Evolutionary conservation across 2,113 vertebrate genomes (phyloP), one percentile per base, ranked within the genome.

Genomic region (Bombycilla garrulus): DNA sequence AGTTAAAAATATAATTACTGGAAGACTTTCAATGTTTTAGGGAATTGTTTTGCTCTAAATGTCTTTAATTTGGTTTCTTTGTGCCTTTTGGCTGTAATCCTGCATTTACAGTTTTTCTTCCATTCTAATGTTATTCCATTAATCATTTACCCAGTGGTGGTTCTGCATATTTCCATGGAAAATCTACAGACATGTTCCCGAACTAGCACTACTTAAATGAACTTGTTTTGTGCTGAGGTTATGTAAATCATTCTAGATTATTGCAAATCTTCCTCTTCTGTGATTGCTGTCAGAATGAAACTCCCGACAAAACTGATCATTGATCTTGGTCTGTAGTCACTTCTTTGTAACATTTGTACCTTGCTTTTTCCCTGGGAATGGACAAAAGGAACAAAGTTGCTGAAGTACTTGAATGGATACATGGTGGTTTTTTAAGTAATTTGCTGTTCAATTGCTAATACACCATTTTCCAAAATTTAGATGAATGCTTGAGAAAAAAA

Each of bases 91-190:
- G 89, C 93, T 73, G 3, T 54, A 72, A 58, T 85, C 66, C 87
- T 92, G 48, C 58, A 44, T 94, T 95, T 94, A 90, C 87, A 93
- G 81, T 66, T 95, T 85, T 95, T 95, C 77, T 93, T 91, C 94
- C 91, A 81, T 91, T 93, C 65, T 88, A 57, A 31, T 84, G 70
- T 91, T 87, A n/a, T 83, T 95, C 84, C 78, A 57, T 94, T 85
- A 92, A 94, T 95, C 86, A 78, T 84, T 91, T 79, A 71, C 45
- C 60, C 77, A 33, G 48, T 78, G 73, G 36, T 89, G 73, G 74
- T 92, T 92, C 77, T 94, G 47, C 77, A 45, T 45, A 36, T 72
- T 95, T 89, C 66, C 26, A 1, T 93, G 86, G 84, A 90, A 95
- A 92, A 87, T 80, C 50, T 88, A 69, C 69, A 90, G 74, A n/a